A percentile compares a stretch with the other conserved stretches of the same genome.
phyloP scores from a whole-genome alignment of 2,797 vertebrate species.

The Holocentrus rufus region DNA sequence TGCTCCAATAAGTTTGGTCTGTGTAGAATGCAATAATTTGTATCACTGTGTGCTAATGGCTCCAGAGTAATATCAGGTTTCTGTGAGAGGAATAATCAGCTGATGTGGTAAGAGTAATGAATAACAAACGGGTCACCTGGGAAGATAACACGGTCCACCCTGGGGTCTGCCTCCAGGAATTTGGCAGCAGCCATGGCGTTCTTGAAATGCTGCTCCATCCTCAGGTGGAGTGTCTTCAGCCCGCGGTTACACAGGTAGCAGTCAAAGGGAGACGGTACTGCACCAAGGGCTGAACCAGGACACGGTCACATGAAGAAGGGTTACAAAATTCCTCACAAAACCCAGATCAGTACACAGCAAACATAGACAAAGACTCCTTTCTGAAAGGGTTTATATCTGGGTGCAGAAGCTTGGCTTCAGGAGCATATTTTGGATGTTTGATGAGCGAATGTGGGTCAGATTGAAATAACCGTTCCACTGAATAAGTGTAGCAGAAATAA shows the following conservation, averaged over 20 bases:
- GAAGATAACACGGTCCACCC: slow-evolving; percentile 89
- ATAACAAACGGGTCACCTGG: slow-evolving; percentile 83
- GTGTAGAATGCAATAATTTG: no score
- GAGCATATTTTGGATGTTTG: slow-evolving; percentile 21
- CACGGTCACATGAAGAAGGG: slow-evolving; percentile 1
- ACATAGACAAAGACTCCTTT: slow-evolving; percentile 20
- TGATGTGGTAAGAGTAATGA: not conserved
- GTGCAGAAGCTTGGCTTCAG: slow-evolving; percentile 26
- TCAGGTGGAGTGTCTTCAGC: slow-evolving; percentile 90
- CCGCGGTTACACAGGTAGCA: slow-evolving; percentile 92
- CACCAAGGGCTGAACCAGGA: slow-evolving; percentile 83
- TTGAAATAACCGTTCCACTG: slow-evolving; percentile 1
- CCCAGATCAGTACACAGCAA: slow-evolving; percentile 27
- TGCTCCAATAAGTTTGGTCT: no score
- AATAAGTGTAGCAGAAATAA: not conserved
- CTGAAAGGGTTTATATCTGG: slow-evolving; percentile 40
- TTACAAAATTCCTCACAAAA: slow-evolving; percentile 33
- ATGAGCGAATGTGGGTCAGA: slow-evolving; percentile 40
- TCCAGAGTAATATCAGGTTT: not conserved
- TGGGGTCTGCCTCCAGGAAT: slow-evolving; percentile 85
- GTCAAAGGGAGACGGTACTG: slow-evolving; percentile 92
- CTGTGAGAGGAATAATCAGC: not conserved
- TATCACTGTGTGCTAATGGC: not conserved
- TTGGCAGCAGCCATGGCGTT: slow-evolving; percentile 86
- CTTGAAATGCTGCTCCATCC: slow-evolving; percentile 93